Evolutionary conservation across 2,888 invertebrate genomes (phyloP), one percentile per base, ranked within the genome.

Genomic region (Hypselothyrea guttata): DNA sequence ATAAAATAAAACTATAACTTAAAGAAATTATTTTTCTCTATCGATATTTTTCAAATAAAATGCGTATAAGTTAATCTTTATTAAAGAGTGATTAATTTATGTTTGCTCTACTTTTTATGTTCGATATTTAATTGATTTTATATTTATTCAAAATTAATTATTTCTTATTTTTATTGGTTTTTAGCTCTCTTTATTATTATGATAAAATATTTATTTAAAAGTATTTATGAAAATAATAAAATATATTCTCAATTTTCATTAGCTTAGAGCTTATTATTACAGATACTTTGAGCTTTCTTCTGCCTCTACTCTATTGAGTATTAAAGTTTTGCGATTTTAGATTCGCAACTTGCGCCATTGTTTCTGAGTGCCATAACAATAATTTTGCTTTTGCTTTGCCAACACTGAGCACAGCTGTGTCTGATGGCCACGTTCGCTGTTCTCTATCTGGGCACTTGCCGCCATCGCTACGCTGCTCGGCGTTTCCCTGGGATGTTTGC

Each of bases 341-440:
- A 46, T 35, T 51, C 60, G 33, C 33, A 34, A 42, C 41, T 57
- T 53, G 30, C 22, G 46, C 73, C 73, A 66, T 67, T 69, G 69
- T 68, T 58, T 68, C 44, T 27, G 51, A 70, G 48, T 53, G 42
- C n/a, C 13, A 45, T 73, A 47, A 68, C 38, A 56, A 62, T 64
- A 52, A 56, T 69, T 60, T 56, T 38, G 46, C 45, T 35, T 51
- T 47, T 59, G 38, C 51, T 57, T 22, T 45, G 41, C 35, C 46
- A 11, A 60, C 46, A 27, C 48, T 11, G 33, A 31, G 44, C 54
- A 63, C 84, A 79, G 78, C 81, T 71, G 69, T 52, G 62, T 42
- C 59, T 81, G 74, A 77, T 76, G 84, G 83, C 62, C 71, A 71
- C 79, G 61, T 60, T 58, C 37, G 7, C 15, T 15, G 4, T n/a